phyloP scores from a whole-genome alignment of 2,797 vertebrate species.

The Morelia viridis region DNA sequence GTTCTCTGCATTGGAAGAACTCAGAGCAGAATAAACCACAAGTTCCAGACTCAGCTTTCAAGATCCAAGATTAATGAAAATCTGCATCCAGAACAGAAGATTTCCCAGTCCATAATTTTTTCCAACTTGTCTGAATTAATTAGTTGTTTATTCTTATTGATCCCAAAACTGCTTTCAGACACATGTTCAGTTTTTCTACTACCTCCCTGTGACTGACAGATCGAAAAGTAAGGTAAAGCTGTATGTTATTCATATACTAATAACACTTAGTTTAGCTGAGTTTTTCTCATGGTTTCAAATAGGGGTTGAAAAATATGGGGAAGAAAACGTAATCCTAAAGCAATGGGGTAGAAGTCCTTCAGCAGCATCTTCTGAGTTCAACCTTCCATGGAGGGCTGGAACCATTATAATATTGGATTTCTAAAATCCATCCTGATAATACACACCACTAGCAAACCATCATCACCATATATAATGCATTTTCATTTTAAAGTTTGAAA shows the following conservation, averaged over 20 bases:
- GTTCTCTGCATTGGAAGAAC: background rate
- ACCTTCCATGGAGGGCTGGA: background rate
- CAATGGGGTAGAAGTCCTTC: background rate
- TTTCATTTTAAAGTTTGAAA: background rate
- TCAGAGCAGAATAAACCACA: background rate
- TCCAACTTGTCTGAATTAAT: background rate
- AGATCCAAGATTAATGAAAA: background rate
- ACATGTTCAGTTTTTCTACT: background rate
- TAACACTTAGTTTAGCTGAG: background rate
- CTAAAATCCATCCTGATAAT: background rate
- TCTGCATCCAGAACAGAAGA: background rate
- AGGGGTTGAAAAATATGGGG: background rate
- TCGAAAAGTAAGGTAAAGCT: background rate
- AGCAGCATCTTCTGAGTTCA: background rate
- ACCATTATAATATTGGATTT: background rate
- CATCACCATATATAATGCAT: background rate
- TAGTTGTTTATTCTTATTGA: background rate
- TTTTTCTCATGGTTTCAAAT: background rate
- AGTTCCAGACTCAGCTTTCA: background rate
- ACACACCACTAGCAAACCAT: background rate
- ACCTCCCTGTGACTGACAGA: background rate
- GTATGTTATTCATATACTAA: background rate
- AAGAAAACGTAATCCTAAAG: background rate
- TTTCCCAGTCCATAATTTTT: background rate
- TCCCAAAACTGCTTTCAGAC: background rate